Percentiles rank a stretch among this genome's conserved stretches.
Evolutionary conservation across 2,113 vertebrate genomes (phyloP).

Genomic region (Sphaerodactylus townsendi): DNA sequence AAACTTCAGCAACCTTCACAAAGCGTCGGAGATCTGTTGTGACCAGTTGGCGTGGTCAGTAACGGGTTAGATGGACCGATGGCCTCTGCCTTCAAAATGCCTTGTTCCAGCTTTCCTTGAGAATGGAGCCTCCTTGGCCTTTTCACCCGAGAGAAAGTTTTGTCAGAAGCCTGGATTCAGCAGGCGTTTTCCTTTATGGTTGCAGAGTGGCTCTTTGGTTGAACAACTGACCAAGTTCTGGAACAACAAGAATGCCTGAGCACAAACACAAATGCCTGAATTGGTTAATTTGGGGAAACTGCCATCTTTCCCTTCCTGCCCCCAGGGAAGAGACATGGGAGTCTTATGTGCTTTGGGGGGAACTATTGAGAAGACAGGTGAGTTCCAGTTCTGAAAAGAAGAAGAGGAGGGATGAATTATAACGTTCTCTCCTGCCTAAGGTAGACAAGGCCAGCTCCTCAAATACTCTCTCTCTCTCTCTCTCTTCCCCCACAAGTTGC

Average conservation of each 20-base stretch:
- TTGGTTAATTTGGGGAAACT: slow-evolving; percentile 33
- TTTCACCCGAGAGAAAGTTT: too few relatives aligned
- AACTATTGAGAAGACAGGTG: neutral
- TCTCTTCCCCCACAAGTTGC: slow-evolving; percentile 21
- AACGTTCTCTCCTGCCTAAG: neutral
- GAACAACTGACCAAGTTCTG: too few relatives aligned
- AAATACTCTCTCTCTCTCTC: slow-evolving; percentile 5
- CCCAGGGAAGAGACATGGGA: neutral
- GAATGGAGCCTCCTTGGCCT: too few relatives aligned
- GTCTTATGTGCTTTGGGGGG: neutral
- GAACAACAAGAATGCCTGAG: neutral
- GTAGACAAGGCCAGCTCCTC: slow-evolving; percentile 40
- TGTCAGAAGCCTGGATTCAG: too few relatives aligned
- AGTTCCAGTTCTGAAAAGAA: slow-evolving; percentile 10
- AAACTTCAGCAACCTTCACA: too few relatives aligned
- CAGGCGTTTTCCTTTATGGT: too few relatives aligned
- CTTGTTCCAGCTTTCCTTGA: too few relatives aligned
- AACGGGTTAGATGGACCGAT: too few relatives aligned
- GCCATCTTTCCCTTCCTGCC: neutral
- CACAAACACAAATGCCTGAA: neutral
- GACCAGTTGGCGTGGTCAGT: too few relatives aligned
- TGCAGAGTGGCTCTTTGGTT: too few relatives aligned
- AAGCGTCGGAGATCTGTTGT: too few relatives aligned
- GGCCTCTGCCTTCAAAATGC: too few relatives aligned
- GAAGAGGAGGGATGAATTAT: slow-evolving; percentile 13